Base-by-base conservation (phyloP, 1,140 invertebrate species). In the Carposina sasakii region DNA sequence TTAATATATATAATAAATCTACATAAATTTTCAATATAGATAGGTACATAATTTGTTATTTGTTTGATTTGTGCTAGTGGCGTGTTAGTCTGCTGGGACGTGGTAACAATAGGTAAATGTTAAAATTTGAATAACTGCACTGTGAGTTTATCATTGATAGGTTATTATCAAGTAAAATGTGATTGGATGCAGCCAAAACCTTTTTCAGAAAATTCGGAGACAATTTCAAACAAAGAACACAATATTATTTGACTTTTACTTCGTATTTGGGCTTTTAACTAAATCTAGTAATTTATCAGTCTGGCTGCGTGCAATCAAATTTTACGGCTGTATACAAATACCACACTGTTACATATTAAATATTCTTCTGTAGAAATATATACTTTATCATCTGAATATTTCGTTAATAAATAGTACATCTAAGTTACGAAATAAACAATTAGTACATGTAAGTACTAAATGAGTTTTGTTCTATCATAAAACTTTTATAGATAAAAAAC, bases 41-140 rank as follows among this genome's bases (percentile, higher is more conserved):
- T 55, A 59, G 55, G 57, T 68, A 61, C 34, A 51, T 37, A 36
- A 26, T 52, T 61, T 40, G 54, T 55, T 42, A 42, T 52, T n/a
- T 68, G 53, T 51, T 61, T 64, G 67, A 69, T 73, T 79, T 77
- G 76, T 81, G 75, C 78, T 81, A 74, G 71, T 60, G 70, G 76
- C 76, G 63, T 73, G 77, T 76, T 66, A 69, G 61, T 65, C 61
- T 64, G 68, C 70, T 62, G 61, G 65, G 72, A 67, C 63, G 76
- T 79, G 71, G 71, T 67, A 71, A 69, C 66, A 70, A 49, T 67
- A 62, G 68, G 59, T 19, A 71, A 81, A 85, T 85, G 85, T 86
- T 86, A 85, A 85, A 62, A 85, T 86, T 86, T 86, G 85, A 86
- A 86, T 82, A 86, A 85, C 85, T 85, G 85, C 85, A 86, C 85